Evolutionary conservation across 2,888 invertebrate genomes (phyloP).

Genomic region (Monochamus alternatus): DNA sequence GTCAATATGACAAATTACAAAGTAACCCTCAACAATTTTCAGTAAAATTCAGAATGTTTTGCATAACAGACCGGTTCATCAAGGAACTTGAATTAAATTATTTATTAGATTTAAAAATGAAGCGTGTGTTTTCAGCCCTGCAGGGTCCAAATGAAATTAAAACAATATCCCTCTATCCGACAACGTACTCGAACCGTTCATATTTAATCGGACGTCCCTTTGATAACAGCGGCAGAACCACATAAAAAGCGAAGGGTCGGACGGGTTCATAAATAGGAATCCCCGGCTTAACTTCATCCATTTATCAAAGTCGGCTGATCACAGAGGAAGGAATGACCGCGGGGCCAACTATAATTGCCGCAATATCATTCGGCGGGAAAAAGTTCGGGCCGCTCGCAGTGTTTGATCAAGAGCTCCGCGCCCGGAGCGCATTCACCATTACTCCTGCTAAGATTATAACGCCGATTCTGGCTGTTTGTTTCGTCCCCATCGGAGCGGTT

Average conservation of each 20-base stretch:
- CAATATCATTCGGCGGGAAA: conserved; percentile 50
- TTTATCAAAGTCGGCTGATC: conserved; percentile 56
- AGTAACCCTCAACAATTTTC: too few species aligned
- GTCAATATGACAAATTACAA: too few species aligned
- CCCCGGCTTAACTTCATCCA: conserved; percentile 42
- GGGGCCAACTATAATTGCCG: conserved; percentile 53
- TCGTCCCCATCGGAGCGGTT: conserved; percentile 16
- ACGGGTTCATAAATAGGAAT: conserved; percentile 48
- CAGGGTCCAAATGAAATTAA: too few species aligned
- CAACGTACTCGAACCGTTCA: conserved; percentile 21
- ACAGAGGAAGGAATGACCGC: conserved; percentile 47
- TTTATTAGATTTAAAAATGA: too few species aligned
- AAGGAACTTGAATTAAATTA: too few species aligned
- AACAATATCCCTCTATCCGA: background rate
- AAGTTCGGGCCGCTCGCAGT: conserved; percentile 35
- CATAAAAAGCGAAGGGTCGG: conserved; percentile 46
- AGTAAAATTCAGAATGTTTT: too few species aligned
- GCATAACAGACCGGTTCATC: too few species aligned
- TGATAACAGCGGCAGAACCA: conserved; percentile 38
- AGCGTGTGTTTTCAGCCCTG: too few species aligned
- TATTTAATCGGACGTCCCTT: conserved; percentile 39
- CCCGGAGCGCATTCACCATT: conserved; percentile 17
- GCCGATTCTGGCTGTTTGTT: conserved; percentile 28
- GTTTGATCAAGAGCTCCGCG: conserved; percentile 40
- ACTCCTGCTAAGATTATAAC: conserved; percentile 33